Percentiles rank a stretch among this genome's conserved stretches.
Evolutionary conservation across 2,113 vertebrate species (phyloP).

Genomic region (Pandion haliaetus): DNA sequence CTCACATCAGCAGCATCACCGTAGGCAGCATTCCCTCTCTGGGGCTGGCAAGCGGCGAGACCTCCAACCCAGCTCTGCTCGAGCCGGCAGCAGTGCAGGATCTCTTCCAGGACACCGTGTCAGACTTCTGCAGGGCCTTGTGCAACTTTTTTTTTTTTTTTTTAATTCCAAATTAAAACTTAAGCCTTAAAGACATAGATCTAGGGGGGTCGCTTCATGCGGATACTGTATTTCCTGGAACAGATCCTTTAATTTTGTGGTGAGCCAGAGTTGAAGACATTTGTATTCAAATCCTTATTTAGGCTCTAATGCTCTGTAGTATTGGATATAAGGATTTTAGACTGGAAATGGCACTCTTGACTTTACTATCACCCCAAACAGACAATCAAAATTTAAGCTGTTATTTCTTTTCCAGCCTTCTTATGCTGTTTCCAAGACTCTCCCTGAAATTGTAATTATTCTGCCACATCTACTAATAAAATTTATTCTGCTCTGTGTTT

Average conservation of each 20-base stretch:
- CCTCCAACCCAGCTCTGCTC: neutral
- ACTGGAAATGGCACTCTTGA: conserved; percentile 40
- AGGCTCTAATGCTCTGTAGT: conserved; percentile 47
- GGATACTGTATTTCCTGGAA: conserved; percentile 14
- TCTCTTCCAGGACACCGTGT: neutral
- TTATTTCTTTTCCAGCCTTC: conserved; percentile 23
- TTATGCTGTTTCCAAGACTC: neutral
- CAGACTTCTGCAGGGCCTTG: neutral
- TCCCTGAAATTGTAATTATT: conserved; percentile 23
- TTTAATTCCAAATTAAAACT: conserved; percentile 16
- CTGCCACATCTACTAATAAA: conserved; percentile 17
- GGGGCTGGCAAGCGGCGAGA: neutral
- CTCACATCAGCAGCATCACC: neutral
- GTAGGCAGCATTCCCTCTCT: neutral
- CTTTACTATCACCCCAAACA: conserved; percentile 49
- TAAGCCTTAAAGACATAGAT: conserved; percentile 18
- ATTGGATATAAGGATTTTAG: conserved; percentile 44
- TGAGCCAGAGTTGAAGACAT: neutral
- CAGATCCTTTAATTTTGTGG: conserved; percentile 36
- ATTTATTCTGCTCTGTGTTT: neutral
- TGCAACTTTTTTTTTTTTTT: neutral
- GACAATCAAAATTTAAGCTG: conserved; percentile 54
- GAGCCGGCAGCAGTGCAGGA: accelerated
- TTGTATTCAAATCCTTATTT: conserved; percentile 63
- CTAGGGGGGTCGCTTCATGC: neutral